These are phyloP conservation scores for Helicoverpa assulta DNA, from an alignment of 2,888 invertebrate genomes.

Conservation along the genomic window DNA sequence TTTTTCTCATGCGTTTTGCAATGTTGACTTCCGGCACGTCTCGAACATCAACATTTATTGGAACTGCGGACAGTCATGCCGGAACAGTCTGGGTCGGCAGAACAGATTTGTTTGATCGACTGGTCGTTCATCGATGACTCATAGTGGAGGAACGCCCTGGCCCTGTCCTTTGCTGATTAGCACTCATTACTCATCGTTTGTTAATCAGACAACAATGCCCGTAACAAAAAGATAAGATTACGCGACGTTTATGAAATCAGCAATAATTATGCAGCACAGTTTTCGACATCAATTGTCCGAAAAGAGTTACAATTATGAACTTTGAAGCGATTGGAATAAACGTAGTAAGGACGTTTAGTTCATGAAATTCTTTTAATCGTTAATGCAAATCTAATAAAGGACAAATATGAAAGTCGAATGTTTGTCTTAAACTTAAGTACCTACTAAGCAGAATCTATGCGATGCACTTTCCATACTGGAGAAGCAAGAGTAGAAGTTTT, in stretches of 20 bases:
- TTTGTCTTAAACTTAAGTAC: too few species aligned
- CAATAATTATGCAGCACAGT: constrained; percentile 56
- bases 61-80: constrained; percentile 68
- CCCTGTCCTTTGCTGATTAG: constrained; percentile 83
- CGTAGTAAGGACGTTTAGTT: too few species aligned
- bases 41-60: constrained; percentile 58
- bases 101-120: constrained; percentile 71
- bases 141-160: constrained; percentile 81
- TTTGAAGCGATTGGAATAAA: background rate
- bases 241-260: constrained; percentile 66
- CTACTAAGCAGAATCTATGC: too few species aligned
- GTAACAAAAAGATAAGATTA: constrained; percentile 72
- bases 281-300: constrained; percentile 1
- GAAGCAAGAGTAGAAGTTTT: too few species aligned
- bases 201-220: constrained; percentile 76
- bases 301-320: constrained; percentile 1
- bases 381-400: too few species aligned
- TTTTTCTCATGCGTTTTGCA: constrained; percentile 68
- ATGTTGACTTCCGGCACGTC: constrained; percentile 65
- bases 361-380: too few species aligned
- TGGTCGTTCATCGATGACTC: constrained; percentile 73
- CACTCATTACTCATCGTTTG: constrained; percentile 83
- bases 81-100: constrained; percentile 72
- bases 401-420: too few species aligned
- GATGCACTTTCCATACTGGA: too few species aligned